Base-by-base conservation (phyloP, 2,113 vertebrate species). In the Setophaga petechia region DNA sequence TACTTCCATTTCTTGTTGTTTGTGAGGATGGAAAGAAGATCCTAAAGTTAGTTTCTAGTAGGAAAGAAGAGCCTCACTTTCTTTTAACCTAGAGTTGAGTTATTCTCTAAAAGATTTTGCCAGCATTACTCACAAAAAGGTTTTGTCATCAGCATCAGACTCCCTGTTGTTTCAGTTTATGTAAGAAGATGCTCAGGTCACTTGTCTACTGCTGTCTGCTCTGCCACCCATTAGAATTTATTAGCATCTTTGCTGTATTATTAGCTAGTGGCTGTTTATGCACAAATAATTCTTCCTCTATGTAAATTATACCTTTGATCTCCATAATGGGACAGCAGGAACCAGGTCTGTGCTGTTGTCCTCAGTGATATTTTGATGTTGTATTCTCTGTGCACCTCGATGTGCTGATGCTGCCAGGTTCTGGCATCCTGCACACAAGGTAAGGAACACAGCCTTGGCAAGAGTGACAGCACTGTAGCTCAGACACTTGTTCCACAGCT, bases 211-310 rank as follows among this genome's bases (percentile, higher is more conserved):
- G 20, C 57, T 65, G 68, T 65, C 79, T 89, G 87, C 85, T 68
- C 30, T 71, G 47, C 72, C 83, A 72, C 73, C 73, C 85, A 88
- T 72, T 86, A 63, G 65, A 86, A 90, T 97, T 95, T 95, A 92
- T 95, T 95, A 96, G 93, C 88, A 84, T 84, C 85, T 90, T 92
- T 72, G 85, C 83, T 67, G n/a, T 57, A 68, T 93, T 95, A 92
- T 93, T 95, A 88, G 49, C 91, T 93, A 81, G 61, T 93, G 68
- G 72, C 41, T 83, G 87, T 74, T 95, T 96, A 90, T 81, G 76
- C 44, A 52, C 30, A 81, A 95, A 90, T 94, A 94, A 93, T 93
- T 95, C 85, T 89, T 85, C 93, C 76, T 95, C 47, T 93, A 89
- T 87, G 77, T 84, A 93, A 94, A 90, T 92, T 81, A 90, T 18